Conservation (phyloP, 2,113 vertebrate species). For the Rhabdomys dilectus region DNA sequence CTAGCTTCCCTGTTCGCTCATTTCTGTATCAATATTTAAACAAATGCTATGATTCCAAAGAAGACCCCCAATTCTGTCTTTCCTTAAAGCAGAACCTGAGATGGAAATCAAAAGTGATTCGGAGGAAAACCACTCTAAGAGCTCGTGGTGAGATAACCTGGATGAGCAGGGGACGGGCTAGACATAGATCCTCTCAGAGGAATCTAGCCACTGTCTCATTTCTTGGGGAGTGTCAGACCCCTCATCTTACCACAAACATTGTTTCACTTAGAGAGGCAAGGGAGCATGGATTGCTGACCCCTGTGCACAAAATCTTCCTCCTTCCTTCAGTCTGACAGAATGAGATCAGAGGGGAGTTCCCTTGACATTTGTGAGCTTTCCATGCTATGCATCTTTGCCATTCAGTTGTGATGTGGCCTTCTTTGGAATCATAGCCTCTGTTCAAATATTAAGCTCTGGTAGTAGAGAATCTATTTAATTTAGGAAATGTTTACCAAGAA, state of each 20-base stretch:
- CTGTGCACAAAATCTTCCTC: too few species aligned
- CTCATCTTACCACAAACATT: not conserved
- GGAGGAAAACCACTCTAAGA: not conserved
- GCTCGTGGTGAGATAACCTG: too few species aligned
- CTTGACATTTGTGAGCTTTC: not conserved
- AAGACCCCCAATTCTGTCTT: not conserved
- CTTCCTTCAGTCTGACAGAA: not conserved
- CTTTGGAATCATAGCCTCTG: not conserved
- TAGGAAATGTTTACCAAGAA: not conserved
- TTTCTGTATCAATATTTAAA: not conserved
- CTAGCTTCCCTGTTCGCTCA: not conserved
- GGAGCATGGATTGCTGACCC: not conserved
- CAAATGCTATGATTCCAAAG: not conserved
- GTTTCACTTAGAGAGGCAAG: not conserved
- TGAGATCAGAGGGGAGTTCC: not conserved
- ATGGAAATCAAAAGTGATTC: not conserved
- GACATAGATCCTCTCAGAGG: not conserved
- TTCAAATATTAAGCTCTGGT: not conserved
- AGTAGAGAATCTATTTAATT: not conserved
- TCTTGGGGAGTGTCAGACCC: not conserved
- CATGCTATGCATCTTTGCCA: not conserved
- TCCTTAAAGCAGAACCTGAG: not conserved
- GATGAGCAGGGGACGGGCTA: too few species aligned
- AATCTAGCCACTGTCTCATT: not conserved
- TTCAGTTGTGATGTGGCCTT: not conserved